Base-by-base conservation (phyloP, 2,888 invertebrate genomes). In the Electrophaes corylata region DNA sequence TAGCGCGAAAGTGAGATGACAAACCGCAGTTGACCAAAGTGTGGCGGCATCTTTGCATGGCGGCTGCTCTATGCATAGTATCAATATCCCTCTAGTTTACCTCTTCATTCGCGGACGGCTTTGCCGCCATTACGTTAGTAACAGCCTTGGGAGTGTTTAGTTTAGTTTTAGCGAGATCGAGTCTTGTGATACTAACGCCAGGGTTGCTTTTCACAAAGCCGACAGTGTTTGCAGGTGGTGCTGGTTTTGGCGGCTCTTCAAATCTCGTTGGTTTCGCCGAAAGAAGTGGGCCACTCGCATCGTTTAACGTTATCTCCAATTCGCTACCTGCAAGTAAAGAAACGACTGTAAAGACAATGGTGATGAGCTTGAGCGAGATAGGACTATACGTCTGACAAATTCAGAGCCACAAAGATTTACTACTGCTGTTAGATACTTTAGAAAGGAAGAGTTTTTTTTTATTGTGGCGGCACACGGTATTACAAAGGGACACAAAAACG, bases 201-300 rank as follows among this genome's bases (percentile, higher is more conserved):
- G 56, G 31, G 4, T n/a, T 49, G 49, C 3, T 26, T 37, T 48
- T 55, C 26, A 29, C 8, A 5, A 44, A 10, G 14, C 19, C 12
- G 19, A 41, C 11, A 4, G 11, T 8, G n/a, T 44, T 55, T 16
- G 33, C 26, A 12, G 43, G 23, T 14, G 12, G 18, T 11, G 46
- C 16, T 11, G 45, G 49, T 26, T 59, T 54, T 11, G 53, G 53
- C 29, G 40, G 20, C 11, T 37, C 49, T 1, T 46, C 51, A 0
- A n/a, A n/a, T 12, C 8, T 41, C 23, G n/a, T 4, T 16, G 55
- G 37, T 37, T 51, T 48, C 11, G 20, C 18, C 4, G 50, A 41
- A 18, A 59, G 50, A 4, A 59, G 54, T 0, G 55, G 51, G 1
- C 33, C 55, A 1, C 39, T 62, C 31, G 79, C 82, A 75, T 71